Evolutionary conservation across 1,140 invertebrate species (phyloP).

Genomic region (Acromyrmex heyeri): DNA sequence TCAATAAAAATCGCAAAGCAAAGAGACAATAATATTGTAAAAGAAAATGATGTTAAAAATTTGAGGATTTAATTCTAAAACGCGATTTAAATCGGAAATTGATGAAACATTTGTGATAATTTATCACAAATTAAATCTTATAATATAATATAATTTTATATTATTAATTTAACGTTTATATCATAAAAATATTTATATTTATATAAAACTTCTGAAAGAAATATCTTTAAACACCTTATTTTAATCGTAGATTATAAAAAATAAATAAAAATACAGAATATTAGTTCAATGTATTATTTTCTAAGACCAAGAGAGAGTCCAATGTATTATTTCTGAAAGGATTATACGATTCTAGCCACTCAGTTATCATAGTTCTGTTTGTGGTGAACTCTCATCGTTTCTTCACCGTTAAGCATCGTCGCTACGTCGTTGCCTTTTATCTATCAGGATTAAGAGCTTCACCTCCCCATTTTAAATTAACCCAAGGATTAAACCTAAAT

Average conservation of each 20-base stretch:
- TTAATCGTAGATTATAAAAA: background rate
- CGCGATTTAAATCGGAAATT: constrained; percentile 4
- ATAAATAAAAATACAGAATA: background rate
- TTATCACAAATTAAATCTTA: constrained; percentile 4
- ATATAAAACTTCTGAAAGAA: background rate
- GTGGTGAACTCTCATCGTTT: constrained; percentile 49
- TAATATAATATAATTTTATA: background rate
- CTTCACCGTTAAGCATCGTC: constrained; percentile 30
- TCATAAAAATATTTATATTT: constrained; percentile 8
- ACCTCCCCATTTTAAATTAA: constrained; percentile 75
- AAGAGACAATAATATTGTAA: constrained; percentile 16
- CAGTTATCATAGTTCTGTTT: constrained; percentile 14
- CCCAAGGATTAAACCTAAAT: constrained; percentile 73
- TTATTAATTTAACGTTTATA: background rate
- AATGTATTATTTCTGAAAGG: constrained; percentile 1
- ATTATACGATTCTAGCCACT: constrained; percentile 33
- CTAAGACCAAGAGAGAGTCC: background rate
- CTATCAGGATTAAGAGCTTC: constrained; percentile 67
- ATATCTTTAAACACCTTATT: constrained; percentile 7
- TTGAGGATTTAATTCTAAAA: background rate
- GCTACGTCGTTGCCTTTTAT: constrained; percentile 69
- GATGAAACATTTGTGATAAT: background rate
- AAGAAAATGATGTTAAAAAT: background rate
- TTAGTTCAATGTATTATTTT: background rate
- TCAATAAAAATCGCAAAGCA: constrained; percentile 34